A percentile compares a stretch with the other conserved stretches of the same genome.
Conservation (phyloP, 1,140 invertebrate genomes). For the Ooceraea biroi region DNA sequence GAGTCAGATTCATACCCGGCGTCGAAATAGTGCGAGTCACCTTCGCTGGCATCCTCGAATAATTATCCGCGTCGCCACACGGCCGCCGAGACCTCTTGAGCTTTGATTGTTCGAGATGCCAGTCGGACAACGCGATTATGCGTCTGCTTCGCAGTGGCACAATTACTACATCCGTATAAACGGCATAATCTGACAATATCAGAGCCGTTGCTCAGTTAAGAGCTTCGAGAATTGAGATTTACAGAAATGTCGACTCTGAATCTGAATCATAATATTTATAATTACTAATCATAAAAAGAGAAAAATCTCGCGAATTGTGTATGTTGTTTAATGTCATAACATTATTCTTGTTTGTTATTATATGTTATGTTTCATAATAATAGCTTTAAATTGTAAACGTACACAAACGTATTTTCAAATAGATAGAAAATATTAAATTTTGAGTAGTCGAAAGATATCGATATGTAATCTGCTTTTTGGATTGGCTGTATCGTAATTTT, state of each 20-base stretch:
- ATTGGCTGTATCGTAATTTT: constrained; percentile 7
- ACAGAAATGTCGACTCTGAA: background rate
- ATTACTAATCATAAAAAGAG: too few relatives aligned
- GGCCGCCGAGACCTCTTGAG: constrained; percentile 1
- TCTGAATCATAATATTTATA: too few relatives aligned
- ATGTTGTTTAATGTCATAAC: background rate
- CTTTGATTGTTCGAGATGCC: constrained; percentile 66
- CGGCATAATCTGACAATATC: background rate
- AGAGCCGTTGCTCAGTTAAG: background rate
- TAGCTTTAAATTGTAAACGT: background rate
- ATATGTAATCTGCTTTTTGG: background rate
- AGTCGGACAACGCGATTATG: constrained; percentile 78
- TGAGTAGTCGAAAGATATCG: background rate
- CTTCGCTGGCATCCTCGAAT: background rate
- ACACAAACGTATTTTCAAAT: background rate
- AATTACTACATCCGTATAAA: constrained; percentile 26
- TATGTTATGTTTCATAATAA: background rate
- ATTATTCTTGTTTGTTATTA: background rate
- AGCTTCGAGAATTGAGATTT: background rate
- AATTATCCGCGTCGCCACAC: constrained; percentile 34
- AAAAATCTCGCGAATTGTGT: too few relatives aligned
- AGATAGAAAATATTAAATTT: background rate
- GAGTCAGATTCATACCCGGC: constrained; percentile 52
- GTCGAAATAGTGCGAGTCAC: constrained; percentile 24
- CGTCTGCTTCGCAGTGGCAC: constrained; percentile 68